Percentiles rank a stretch among this genome's conserved stretches.
Evolutionary conservation across 92 coral and sea anemone genomes (phyloP).

Genomic region (Parazoanthus darwini): DNA sequence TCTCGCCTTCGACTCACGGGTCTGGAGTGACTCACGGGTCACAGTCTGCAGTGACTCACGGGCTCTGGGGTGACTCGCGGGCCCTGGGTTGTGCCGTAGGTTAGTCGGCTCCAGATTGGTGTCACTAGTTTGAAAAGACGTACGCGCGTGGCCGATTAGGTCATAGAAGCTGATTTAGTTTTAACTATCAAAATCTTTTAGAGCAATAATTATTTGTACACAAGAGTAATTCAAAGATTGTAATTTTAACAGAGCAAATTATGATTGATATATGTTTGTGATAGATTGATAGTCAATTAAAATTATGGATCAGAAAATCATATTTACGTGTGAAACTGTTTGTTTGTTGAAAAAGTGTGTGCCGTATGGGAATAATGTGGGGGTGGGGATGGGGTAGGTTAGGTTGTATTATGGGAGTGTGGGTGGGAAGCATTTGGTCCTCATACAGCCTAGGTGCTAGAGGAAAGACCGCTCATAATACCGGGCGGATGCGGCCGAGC

Average conservation of each 20-base stretch:
- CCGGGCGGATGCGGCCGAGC: too few relatives aligned
- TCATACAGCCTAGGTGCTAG: too few relatives aligned
- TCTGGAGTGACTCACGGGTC: neutral
- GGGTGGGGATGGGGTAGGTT: too few relatives aligned
- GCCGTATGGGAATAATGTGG: neutral
- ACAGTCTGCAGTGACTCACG: neutral
- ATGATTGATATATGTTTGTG: constrained; percentile 20
- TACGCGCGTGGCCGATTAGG: neutral
- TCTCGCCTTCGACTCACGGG: neutral
- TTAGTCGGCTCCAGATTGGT: neutral
- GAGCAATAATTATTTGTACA: constrained; percentile 22
- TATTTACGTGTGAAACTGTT: too few relatives aligned
- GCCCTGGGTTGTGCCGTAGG: neutral
- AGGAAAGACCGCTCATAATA: too few relatives aligned
- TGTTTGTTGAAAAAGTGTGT: neutral
- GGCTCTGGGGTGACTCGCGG: neutral
- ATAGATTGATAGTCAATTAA: constrained; percentile 4
- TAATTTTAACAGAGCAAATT: constrained; percentile 37
- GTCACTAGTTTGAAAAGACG: neutral
- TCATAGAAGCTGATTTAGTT: neutral
- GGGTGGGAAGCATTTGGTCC: too few relatives aligned
- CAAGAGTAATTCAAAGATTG: constrained; percentile 35
- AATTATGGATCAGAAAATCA: constrained; percentile 10
- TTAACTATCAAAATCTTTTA: constrained; percentile 11
- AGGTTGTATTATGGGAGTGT: too few relatives aligned